Evolutionary conservation across 2,797 vertebrate species (phyloP), one percentile per base, ranked within the genome.

Genomic region (Mus minutoides): DNA sequence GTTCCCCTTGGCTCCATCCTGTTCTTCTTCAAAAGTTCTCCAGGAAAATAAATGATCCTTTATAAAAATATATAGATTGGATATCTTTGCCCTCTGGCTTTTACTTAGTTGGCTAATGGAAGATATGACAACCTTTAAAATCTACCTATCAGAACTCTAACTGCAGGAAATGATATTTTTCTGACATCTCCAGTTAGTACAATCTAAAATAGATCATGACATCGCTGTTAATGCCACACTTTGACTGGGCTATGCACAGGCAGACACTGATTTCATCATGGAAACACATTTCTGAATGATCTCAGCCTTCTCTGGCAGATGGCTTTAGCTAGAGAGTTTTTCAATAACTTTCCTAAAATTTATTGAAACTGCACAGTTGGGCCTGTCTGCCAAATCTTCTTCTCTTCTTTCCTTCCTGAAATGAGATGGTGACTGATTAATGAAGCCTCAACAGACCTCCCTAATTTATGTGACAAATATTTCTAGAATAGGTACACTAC

Each of bases 41-140:
- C 77, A 86, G 71, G 56, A 94, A 54, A 73, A 3, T 49, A 54
- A 73, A 3, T 49, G 21, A 43, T 67, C 9, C 14, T 82, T 93
- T 90, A 89, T 56, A 3, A 96, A 96, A 80, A 37, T 26, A 69
- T 54, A 83, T 64, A 85, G 84, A 58, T 43, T 34, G 93, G 12
- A 69, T 4, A 88, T 46, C 16, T 54, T 90, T 60, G 22, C 34
- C 46, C 6, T 54, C 56, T 56, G 52, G 2, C 46, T 77, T 73
- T 94, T 79, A 96, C 9, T n/a, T 89, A n/a, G 5, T 58, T 91
- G 49, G 40, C 6, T 12, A 75, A 46, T 19, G 2, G 17, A 86
- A 24, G 29, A 4, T 16, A 71, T 22, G n/a, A 2, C 1, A 85
- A 43, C 22, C 26, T 79, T 17, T 26, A 71, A 95, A 92, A 62